A percentile compares a stretch with the other conserved stretches of the same genome.
Evolutionary conservation across 2,888 invertebrate genomes (phyloP).

Genomic region (Polydrusus pterygomalis): DNA sequence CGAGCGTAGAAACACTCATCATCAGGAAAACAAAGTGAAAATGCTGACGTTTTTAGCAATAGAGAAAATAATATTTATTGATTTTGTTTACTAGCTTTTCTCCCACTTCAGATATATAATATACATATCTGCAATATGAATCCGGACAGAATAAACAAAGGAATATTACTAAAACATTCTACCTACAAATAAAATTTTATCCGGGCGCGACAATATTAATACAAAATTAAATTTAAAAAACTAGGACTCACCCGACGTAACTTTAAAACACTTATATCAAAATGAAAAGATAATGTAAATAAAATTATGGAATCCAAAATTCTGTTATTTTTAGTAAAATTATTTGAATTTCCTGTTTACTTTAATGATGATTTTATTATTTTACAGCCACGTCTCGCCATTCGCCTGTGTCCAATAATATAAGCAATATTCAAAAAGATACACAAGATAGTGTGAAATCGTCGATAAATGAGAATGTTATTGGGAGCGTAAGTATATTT

Average conservation of each 20-base stretch:
- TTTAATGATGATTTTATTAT: conserved; percentile 51
- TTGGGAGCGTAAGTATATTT: conserved; percentile 54
- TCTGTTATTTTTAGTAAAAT: conserved; percentile 39
- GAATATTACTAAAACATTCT: too few relatives aligned
- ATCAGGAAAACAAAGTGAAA: too few relatives aligned
- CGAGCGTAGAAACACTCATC: too few relatives aligned
- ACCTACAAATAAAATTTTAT: background rate
- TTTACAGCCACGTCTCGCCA: conserved; percentile 41
- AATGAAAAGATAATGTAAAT: conserved; percentile 12
- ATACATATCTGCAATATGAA: too few relatives aligned
- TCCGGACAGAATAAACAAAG: too few relatives aligned
- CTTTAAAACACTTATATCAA: background rate
- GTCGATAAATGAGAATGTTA: conserved; percentile 50
- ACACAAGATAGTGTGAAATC: conserved; percentile 17
- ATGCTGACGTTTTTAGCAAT: too few relatives aligned
- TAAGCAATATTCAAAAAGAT: conserved; percentile 30
- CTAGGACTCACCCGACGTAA: conserved; percentile 2
- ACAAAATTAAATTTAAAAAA: background rate
- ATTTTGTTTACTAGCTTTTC: too few relatives aligned
- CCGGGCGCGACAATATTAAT: background rate
- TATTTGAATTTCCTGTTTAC: conserved; percentile 37
- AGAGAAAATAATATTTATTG: too few relatives aligned
- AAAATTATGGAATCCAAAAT: background rate
- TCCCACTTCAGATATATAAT: too few relatives aligned
- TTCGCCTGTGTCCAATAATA: conserved; percentile 30